phyloP scores from a whole-genome alignment of 2,797 vertebrate genomes.

The Pantherophis alleghaniensis region DNA sequence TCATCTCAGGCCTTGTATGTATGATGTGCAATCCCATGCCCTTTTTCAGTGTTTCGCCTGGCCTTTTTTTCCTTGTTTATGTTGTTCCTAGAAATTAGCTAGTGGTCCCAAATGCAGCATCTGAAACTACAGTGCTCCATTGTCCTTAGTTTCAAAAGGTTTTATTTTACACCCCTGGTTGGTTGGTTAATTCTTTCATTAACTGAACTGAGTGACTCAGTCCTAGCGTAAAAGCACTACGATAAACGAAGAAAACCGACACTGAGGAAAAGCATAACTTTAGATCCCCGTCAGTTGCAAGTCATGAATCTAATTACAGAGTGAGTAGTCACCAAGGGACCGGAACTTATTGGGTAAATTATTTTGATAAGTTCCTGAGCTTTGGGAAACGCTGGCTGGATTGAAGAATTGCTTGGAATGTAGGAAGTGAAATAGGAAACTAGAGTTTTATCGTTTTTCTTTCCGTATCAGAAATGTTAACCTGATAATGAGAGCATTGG shows the following conservation, averaged over 20 bases:
- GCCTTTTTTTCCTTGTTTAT: background rate
- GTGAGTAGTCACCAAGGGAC: background rate
- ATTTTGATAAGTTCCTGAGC: background rate
- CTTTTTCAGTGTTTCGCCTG: background rate
- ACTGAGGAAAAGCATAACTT: background rate
- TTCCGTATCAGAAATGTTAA: background rate
- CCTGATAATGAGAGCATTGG: background rate
- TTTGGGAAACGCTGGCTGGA: background rate
- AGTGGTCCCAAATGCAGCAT: background rate
- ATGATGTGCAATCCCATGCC: background rate
- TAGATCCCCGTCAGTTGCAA: background rate
- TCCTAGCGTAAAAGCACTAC: background rate
- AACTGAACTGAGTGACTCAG: background rate
- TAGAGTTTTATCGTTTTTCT: background rate
- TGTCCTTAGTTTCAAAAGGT: background rate
- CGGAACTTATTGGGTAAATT: background rate
- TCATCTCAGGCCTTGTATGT: background rate
- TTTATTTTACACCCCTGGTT: background rate
- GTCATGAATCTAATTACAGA: background rate
- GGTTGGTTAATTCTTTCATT: background rate
- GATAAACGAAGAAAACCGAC: background rate
- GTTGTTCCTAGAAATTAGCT: background rate
- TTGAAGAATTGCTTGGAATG: background rate
- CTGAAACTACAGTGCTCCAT: background rate
- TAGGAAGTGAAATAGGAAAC: background rate